Evolutionary conservation across 2,113 vertebrate genomes (phyloP).

Genomic region (Copsychus sechellarum): DNA sequence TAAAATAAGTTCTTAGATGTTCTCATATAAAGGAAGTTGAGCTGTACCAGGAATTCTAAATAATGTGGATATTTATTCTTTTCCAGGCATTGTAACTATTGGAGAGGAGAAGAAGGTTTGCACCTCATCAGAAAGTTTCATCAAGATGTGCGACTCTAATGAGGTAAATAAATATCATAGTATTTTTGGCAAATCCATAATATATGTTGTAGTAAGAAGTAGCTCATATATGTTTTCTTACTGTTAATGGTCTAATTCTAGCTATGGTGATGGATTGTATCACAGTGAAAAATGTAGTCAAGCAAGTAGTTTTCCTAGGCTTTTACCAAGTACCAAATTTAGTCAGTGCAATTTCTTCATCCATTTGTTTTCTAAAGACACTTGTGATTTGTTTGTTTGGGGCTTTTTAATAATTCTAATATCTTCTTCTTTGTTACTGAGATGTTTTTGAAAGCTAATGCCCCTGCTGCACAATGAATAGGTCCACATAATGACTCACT

Average conservation of each 20-base stretch:
- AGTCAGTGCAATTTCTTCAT: neutral
- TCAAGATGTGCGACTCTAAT: slow-evolving; percentile 94
- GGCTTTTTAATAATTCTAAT: neutral
- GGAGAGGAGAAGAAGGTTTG: slow-evolving; percentile 92
- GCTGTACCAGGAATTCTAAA: neutral
- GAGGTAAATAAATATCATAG: slow-evolving; percentile 78
- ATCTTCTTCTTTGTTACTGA: neutral
- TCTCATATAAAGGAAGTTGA: neutral
- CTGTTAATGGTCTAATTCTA: neutral
- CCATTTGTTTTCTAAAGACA: neutral
- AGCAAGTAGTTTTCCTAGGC: neutral
- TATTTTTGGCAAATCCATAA: neutral
- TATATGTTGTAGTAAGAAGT: neutral
- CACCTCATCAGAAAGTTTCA: slow-evolving; percentile 88
- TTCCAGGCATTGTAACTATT: slow-evolving; percentile 90
- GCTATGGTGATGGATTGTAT: neutral
- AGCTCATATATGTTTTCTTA: neutral
- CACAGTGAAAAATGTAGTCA: neutral
- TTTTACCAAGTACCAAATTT: neutral
- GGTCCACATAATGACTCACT: neutral
- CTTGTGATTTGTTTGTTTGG: neutral
- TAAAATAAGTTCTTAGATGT: neutral
- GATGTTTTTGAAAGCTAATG: neutral
- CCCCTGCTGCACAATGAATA: neutral
- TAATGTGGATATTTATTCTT: neutral